A percentile compares a stretch with the other conserved stretches of the same genome.
These are phyloP conservation scores for Tanypteryx hageni DNA, from an alignment of 2,888 invertebrate species.

Conservation along the genomic window DNA sequence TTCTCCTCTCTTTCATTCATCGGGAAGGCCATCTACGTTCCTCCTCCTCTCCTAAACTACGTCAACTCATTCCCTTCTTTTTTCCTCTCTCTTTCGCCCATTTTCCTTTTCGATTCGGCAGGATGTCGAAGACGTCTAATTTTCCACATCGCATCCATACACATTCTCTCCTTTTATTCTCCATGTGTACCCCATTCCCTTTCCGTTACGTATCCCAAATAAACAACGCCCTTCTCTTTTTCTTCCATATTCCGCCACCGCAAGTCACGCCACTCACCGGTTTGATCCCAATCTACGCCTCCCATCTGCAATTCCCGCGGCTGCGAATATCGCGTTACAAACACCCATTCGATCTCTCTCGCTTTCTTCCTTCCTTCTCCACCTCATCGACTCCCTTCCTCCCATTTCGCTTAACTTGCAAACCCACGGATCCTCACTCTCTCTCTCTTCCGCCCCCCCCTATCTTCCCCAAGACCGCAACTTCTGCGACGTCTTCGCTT, in stretches of 20 bases:
- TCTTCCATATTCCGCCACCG: too few species aligned
- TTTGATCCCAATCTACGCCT: neutral
- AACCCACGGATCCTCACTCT: too few species aligned
- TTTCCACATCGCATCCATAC: neutral
- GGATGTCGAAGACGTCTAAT: neutral
- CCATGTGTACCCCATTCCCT: too few species aligned
- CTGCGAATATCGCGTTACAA: neutral
- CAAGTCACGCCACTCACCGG: neutral
- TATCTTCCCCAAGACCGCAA: neutral
- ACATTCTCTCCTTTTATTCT: too few species aligned
- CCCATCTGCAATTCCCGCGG: neutral
- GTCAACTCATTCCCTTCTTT: neutral
- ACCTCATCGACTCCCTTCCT: neutral
- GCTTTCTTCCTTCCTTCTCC: neutral
- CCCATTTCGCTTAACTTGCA: neutral
- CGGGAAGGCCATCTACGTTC: neutral
- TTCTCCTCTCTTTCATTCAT: neutral
- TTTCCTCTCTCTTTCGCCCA: neutral
- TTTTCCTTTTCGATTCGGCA: neutral
- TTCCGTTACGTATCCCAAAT: too few species aligned
- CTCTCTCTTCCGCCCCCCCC: neutral
- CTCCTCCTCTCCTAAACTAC: neutral
- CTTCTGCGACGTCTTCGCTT: slow-evolving; percentile 15
- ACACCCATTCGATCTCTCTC: neutral
- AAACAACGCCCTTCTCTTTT: too few species aligned